Evolutionary conservation across 2,113 vertebrate genomes (phyloP), one percentile per base, ranked within the genome.

Genomic region (Coptodon rendalli): DNA sequence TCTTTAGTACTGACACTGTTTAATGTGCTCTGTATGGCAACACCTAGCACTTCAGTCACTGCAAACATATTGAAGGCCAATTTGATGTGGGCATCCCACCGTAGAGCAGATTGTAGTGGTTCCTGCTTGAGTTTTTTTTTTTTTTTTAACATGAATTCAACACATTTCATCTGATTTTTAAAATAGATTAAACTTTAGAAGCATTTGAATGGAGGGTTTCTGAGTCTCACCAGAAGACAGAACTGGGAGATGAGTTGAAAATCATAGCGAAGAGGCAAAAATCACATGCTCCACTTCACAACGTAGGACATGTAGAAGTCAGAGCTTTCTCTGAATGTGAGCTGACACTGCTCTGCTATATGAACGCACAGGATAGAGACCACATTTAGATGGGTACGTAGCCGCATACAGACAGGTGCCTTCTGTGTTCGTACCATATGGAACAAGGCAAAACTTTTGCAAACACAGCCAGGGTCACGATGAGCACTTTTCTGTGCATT

Each of bases 221-320:
- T 19, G 40, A 53, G 22, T n/a, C 27, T 80, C 34, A 48, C 84
- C 38, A 53, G 79, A 53, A 82, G 54, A 80, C 54, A 27, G 78
- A 52, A 73, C 52, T 54, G 38, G 38, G 54, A 53, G 76, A 88
- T 84, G 83, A 87, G 73, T 76, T 85, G 78, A 87, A 86, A 88
- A 68, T 88, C 80, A 38, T 52, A 7, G 80, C 11, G 5, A 66
- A 71, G 87, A 84, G 83, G 82, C 82, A 63, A 53, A 52, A 66
- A 82, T 83, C 38, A 86, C 82, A 84, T 68, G 87, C 84, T 93
- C 17, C 61, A 63, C 73, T 90, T 87, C 81, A 57, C 56, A 66
- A 56, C 48, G 76, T 7, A 93, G 92, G 95, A 94, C 91, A 71
- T 9, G 34, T 86, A 43, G 87, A 92, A 93, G 92, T 94, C 90